A percentile compares a stretch with the other conserved stretches of the same genome.
Evolutionary conservation across 2,888 invertebrate genomes (phyloP).

Genomic region (Rhopalosiphum nymphaeae): DNA sequence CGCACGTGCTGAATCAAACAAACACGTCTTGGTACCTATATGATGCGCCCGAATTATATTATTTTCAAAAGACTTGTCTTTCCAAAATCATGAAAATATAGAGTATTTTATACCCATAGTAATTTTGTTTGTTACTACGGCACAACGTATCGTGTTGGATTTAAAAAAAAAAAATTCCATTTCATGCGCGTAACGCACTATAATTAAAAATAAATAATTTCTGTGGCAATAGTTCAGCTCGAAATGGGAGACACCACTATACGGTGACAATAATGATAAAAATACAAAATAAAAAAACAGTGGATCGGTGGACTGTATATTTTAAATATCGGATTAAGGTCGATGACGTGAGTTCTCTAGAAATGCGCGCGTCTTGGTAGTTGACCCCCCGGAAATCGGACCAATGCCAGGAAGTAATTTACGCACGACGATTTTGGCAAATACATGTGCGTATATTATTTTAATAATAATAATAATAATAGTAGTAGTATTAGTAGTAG

Average conservation of each 20-base stretch:
- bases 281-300: neutral
- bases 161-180: neutral
- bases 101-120: neutral
- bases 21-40: neutral
- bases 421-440: constrained; percentile 28
- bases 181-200: neutral
- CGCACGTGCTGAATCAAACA: neutral
- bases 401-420: constrained; percentile 56
- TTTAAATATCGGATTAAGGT: constrained; percentile 40
- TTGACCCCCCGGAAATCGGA: constrained; percentile 57
- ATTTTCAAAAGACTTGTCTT: neutral
- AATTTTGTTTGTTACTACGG: neutral
- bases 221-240: constrained; percentile 16
- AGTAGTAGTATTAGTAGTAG: neutral
- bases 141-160: neutral
- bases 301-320: neutral
- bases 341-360: constrained; percentile 37
- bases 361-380: constrained; percentile 3
- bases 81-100: neutral
- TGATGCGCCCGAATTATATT: neutral
- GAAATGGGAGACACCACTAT: neutral
- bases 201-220: neutral
- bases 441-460: neutral
- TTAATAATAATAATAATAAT: neutral
- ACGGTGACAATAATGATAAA: neutral